Conservation (phyloP, 2,797 vertebrate species). For the Calcarius lapponicus region DNA sequence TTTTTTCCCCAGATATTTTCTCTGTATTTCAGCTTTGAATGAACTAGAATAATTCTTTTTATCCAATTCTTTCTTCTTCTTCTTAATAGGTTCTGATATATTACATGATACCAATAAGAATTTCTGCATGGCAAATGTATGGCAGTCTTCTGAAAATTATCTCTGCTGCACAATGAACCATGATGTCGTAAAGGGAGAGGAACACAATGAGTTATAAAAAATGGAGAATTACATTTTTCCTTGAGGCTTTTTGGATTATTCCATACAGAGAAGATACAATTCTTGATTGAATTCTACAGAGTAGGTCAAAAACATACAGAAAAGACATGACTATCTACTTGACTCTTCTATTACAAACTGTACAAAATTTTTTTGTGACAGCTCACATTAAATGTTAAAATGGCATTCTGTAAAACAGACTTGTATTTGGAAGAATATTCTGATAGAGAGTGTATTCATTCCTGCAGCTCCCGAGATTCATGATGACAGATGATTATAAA, state of each 20-base stretch:
- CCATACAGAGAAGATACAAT: neutral
- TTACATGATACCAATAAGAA: neutral
- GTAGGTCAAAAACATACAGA: neutral
- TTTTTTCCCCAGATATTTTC: neutral
- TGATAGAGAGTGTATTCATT: neutral
- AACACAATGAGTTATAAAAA: slow-evolving; percentile 14
- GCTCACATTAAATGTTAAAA: neutral
- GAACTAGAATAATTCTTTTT: neutral
- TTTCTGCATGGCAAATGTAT: neutral
- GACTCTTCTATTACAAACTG: neutral
- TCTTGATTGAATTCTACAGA: slow-evolving; percentile 3
- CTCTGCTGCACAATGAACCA: slow-evolving; percentile 22
- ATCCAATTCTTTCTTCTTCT: slow-evolving; percentile 23
- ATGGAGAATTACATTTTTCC: neutral
- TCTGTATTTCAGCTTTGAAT: slow-evolving; percentile 21
- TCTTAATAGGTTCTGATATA: slow-evolving; percentile 48
- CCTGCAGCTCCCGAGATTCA: neutral
- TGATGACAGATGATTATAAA: neutral
- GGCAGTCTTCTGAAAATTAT: slow-evolving; percentile 39
- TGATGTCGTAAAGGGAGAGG: neutral
- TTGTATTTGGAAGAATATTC: neutral
- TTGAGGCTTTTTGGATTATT: neutral
- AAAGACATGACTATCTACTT: neutral
- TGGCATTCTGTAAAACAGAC: neutral
- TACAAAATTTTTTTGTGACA: neutral